Percentiles rank a stretch among this genome's conserved stretches.
These are phyloP conservation scores for Tauraco erythrolophus DNA, from an alignment of 2,113 vertebrate genomes.

Conservation along the genomic window DNA sequence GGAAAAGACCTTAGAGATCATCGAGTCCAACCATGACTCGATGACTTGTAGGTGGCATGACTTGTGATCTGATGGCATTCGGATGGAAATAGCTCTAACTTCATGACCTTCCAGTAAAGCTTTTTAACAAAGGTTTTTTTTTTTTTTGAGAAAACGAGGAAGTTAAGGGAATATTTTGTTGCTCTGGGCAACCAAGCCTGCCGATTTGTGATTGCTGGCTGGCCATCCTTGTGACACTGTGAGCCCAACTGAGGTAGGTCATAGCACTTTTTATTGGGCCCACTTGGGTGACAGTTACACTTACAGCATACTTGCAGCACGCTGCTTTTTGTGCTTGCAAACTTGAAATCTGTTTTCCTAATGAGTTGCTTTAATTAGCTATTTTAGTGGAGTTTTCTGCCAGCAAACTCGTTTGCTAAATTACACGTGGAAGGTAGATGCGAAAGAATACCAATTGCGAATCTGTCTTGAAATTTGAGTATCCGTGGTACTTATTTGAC, in stretches of 20 bases:
- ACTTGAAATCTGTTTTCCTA: neutral
- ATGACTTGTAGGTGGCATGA: neutral
- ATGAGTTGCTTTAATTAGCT: slow-evolving; percentile 30
- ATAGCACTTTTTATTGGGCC: neutral
- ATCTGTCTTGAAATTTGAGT: neutral
- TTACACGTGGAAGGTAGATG: neutral
- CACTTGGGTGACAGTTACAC: neutral
- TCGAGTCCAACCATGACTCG: no score
- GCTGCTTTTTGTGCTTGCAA: neutral
- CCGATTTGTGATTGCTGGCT: neutral
- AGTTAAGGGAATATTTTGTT: neutral
- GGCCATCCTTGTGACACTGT: neutral
- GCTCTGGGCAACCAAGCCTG: neutral
- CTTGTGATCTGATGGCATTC: neutral
- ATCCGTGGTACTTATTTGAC: neutral
- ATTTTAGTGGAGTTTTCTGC: neutral
- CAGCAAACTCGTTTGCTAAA: slow-evolving; percentile 20
- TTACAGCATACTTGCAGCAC: neutral
- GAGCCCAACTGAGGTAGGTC: neutral
- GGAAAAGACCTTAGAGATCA: no score
- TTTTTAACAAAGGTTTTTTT: neutral
- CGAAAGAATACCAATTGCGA: neutral
- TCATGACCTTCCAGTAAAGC: neutral
- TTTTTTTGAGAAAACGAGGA: neutral
- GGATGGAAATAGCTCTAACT: neutral